Conservation (phyloP, 2,113 vertebrate species). For the Pogona vitticeps region DNA sequence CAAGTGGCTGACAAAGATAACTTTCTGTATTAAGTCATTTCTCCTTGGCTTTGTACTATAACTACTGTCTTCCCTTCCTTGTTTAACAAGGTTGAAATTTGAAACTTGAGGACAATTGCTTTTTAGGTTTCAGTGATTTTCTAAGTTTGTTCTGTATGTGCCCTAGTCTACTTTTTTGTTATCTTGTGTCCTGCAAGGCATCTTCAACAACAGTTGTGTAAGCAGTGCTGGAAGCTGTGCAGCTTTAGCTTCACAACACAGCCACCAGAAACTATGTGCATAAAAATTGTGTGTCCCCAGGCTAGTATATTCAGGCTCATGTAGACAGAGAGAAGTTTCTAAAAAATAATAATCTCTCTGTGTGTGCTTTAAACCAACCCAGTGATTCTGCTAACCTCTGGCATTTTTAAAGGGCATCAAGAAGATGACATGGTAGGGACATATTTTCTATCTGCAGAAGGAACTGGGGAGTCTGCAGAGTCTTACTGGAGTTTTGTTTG, state of each 20-base stretch:
- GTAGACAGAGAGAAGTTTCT: background rate
- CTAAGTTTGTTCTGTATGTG: background rate
- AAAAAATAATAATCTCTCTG: background rate
- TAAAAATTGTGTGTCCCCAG: constrained; percentile 33
- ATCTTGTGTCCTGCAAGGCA: constrained; percentile 31
- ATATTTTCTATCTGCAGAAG: no score
- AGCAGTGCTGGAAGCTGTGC: constrained; percentile 31
- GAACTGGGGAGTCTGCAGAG: constrained; percentile 9
- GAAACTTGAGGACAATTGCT: background rate
- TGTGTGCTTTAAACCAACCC: constrained; percentile 46
- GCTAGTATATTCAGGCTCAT: constrained; percentile 32
- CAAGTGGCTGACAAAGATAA: no score
- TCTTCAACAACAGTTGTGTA: constrained; percentile 48
- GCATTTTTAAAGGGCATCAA: background rate
- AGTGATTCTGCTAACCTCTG: constrained; percentile 46
- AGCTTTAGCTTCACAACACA: constrained; percentile 44
- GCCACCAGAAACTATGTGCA: constrained; percentile 48
- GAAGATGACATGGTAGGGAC: background rate
- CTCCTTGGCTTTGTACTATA: background rate
- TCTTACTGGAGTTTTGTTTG: constrained; percentile 9
- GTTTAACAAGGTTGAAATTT: background rate
- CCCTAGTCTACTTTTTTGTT: constrained; percentile 25
- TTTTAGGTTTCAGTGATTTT: constrained; percentile 20
- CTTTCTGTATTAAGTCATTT: background rate
- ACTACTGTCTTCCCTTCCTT: background rate